A percentile compares a stretch with the other conserved stretches of the same genome.
Conservation (phyloP, 2,113 vertebrate genomes). For the Xenopus laevis region DNA sequence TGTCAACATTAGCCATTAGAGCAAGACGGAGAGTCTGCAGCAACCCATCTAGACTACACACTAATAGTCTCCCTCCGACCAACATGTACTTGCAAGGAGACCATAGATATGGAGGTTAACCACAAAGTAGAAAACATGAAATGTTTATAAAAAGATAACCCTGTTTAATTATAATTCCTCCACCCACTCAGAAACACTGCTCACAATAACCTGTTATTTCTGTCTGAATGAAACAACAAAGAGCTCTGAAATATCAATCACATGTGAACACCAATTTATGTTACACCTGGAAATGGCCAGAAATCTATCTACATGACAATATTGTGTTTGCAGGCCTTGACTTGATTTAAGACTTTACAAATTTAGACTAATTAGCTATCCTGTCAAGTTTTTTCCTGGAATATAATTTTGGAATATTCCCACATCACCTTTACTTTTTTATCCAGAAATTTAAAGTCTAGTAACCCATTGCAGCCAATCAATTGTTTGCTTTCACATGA, state of each 20-base stretch:
- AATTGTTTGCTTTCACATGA: too few relatives aligned
- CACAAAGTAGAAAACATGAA: conserved; percentile 19
- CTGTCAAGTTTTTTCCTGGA: too few relatives aligned
- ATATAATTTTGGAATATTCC: too few relatives aligned
- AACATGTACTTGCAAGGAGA: conserved; percentile 23
- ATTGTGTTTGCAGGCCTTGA: too few relatives aligned
- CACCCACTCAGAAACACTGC: conserved; percentile 1
- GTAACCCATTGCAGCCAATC: too few relatives aligned
- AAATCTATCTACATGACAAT: too few relatives aligned
- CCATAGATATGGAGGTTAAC: conserved; percentile 39
- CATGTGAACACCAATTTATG: neutral
- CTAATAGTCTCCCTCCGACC: conserved; percentile 27
- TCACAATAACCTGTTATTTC: conserved; percentile 17
- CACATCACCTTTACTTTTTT: too few relatives aligned
- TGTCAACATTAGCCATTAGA: conserved; percentile 6
- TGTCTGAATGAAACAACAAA: neutral
- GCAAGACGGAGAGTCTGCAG: conserved; percentile 14
- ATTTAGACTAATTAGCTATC: too few relatives aligned
- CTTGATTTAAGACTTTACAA: too few relatives aligned
- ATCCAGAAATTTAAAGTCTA: too few relatives aligned
- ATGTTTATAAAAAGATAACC: conserved; percentile 30
- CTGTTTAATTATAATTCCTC: conserved; percentile 9
- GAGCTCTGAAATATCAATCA: neutral
- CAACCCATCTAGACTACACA: conserved; percentile 5
- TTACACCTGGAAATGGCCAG: neutral